Evolutionary conservation across 2,797 vertebrate genomes (phyloP).

Genomic region (Masticophis lateralis): DNA sequence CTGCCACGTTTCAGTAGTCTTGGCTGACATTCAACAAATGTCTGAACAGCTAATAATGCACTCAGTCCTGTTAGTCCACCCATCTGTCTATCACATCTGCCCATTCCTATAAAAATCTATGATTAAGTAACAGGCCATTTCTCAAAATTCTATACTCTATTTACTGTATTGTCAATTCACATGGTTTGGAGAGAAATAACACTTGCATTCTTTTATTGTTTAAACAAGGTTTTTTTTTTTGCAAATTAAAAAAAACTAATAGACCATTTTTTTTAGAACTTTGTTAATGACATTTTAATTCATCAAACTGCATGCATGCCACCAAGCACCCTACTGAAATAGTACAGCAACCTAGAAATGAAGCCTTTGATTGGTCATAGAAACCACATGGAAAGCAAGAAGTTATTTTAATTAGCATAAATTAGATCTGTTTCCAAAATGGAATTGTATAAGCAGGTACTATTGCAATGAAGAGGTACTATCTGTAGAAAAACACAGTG

Average conservation of each 20-base stretch:
- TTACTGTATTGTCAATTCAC: constrained; percentile 32
- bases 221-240: not conserved
- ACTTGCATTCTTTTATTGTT: constrained; percentile 34
- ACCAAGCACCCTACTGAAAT: constrained; percentile 17
- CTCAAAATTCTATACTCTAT: constrained; percentile 39
- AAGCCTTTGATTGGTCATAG: constrained; percentile 16
- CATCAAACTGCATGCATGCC: constrained; percentile 20
- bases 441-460: not conserved
- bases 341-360: constrained; percentile 26
- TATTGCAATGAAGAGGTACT: not conserved
- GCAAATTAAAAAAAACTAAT: constrained; percentile 28
- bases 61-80: constrained; percentile 59
- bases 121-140: constrained; percentile 49
- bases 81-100: constrained; percentile 67
- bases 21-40: constrained; percentile 62
- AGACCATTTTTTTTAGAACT: constrained; percentile 23
- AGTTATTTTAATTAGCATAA: constrained; percentile 21
- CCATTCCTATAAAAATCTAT: constrained; percentile 52
- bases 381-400: constrained; percentile 23
- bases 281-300: constrained; percentile 32
- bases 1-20: constrained; percentile 59
- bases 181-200: constrained; percentile 53
- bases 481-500: not conserved
- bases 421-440: constrained; percentile 15
- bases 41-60: constrained; percentile 63